These are phyloP conservation scores for Corythornis madagascariensis DNA, from an alignment of 2,113 vertebrate species.

Conservation along the genomic window DNA sequence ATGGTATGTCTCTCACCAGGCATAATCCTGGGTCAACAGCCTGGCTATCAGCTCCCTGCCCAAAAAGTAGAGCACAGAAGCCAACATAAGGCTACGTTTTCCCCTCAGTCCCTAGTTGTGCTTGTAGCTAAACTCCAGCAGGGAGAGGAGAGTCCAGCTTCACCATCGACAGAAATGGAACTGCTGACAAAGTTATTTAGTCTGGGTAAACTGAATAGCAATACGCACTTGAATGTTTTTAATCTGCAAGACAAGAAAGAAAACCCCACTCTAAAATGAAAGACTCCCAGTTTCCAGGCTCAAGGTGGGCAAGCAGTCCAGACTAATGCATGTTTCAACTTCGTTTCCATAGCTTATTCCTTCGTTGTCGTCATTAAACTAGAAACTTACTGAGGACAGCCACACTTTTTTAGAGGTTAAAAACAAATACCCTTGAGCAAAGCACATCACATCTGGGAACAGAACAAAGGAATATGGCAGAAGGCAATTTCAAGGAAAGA, in stretches of 20 bases:
- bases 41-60: background rate
- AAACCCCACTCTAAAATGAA: background rate
- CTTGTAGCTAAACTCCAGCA: background rate
- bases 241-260: background rate
- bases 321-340: background rate
- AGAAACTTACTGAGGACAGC: background rate
- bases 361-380: background rate
- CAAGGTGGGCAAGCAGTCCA: background rate
- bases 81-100: background rate
- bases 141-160: background rate
- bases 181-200: background rate
- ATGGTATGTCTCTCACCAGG: too few relatives aligned
- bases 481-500: background rate
- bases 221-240: background rate
- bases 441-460: background rate
- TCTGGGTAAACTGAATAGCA: background rate
- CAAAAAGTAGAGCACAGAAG: background rate
- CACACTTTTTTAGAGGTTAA: background rate
- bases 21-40: background rate
- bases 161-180: background rate
- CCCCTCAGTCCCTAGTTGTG: background rate
- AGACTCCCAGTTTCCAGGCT: background rate
- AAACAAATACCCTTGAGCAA: background rate
- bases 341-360: background rate
- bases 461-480: background rate